Base-by-base conservation (phyloP, 64 coral and sea anemone species). In the Montipora foliosa region DNA sequence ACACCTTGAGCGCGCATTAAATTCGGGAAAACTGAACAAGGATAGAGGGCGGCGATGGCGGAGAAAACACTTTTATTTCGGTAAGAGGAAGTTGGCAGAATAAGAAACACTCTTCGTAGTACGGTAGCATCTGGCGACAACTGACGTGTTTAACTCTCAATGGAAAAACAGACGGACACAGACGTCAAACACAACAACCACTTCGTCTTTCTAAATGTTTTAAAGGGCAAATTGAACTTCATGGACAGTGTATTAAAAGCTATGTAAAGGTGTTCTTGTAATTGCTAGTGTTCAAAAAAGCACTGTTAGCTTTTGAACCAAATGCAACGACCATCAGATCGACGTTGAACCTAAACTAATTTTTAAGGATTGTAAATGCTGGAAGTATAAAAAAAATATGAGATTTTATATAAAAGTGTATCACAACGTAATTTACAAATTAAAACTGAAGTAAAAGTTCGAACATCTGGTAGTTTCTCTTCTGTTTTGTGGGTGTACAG, bases 41-140 rank as follows among this genome's bases (percentile, higher is more conserved):
- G 91, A 93, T 60, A 87, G 61, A 88, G 92, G 92, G 3, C 60
- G 92, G 17, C 51, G 92, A 81, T 93, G 92, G 92, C 60, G 92
- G 46, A 88, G 67, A 46, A 93, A 88, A 61, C 66, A 88, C 57
- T 90, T 79, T 29, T 50, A 80, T 47, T 77, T 49, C 9, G 61
- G 76, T 14, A 82, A 82, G 81, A 82, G 5, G 67, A 86, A 86
- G 66, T 13, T 50, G 76, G 44, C 13, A 5, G 47, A 78, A 78
- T 78, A 46, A 78, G 5, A 71, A 19, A 57, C 53, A 57, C 53
- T 57, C 11, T 1, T 37, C 52, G 52, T 55, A 55, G 52, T 12
- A 14, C 13, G 37, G 37, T 37, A 37, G 37, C 37, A 37, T 37
- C 37, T 37, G 37, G 37, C 37, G 37, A 37, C 37, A 37, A 37